Percentiles rank a stretch among this genome's conserved stretches.
Evolutionary conservation across 2,797 vertebrate species (phyloP).

Genomic region (Neomorphus geoffroyi): DNA sequence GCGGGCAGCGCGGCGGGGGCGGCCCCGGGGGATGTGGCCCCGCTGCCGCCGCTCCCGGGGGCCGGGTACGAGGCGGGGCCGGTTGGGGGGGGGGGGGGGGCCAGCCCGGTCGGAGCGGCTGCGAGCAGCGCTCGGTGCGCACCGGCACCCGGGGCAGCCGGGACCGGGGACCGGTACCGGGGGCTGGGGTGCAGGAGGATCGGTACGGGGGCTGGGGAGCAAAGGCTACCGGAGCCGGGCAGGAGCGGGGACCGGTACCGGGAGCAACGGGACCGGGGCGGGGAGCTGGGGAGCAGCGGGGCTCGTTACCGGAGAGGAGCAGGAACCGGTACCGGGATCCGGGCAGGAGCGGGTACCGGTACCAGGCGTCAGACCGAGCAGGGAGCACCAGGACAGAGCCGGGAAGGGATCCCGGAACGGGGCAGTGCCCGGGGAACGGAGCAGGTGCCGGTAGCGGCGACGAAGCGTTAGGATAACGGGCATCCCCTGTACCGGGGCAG

Average conservation of each 20-base stretch:
- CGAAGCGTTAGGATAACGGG: background rate
- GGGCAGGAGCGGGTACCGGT: background rate
- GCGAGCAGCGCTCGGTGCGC: background rate
- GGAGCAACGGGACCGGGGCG: too few relatives aligned
- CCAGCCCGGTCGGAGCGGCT: background rate
- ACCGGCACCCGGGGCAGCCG: conserved; percentile 1
- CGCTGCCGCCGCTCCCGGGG: background rate
- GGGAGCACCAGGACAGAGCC: background rate
- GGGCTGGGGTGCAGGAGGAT: too few relatives aligned
- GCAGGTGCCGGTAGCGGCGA: background rate
- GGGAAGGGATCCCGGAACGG: background rate
- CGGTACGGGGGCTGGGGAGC: too few relatives aligned
- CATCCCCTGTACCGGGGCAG: background rate
- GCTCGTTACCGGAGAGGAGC: too few relatives aligned
- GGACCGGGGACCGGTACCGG: background rate
- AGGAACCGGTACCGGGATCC: background rate
- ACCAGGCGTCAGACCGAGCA: background rate
- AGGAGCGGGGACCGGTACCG: too few relatives aligned
- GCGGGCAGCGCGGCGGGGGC: background rate
- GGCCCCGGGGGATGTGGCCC: conserved; percentile 45
- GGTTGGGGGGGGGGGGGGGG: background rate
- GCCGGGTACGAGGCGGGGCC: conserved; percentile 42
- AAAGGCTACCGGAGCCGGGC: too few relatives aligned
- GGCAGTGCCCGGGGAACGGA: background rate
- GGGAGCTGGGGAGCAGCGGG: too few relatives aligned